These are phyloP conservation scores for Varroa destructor DNA, from an alignment of 1,140 invertebrate species.

Conservation along the genomic window DNA sequence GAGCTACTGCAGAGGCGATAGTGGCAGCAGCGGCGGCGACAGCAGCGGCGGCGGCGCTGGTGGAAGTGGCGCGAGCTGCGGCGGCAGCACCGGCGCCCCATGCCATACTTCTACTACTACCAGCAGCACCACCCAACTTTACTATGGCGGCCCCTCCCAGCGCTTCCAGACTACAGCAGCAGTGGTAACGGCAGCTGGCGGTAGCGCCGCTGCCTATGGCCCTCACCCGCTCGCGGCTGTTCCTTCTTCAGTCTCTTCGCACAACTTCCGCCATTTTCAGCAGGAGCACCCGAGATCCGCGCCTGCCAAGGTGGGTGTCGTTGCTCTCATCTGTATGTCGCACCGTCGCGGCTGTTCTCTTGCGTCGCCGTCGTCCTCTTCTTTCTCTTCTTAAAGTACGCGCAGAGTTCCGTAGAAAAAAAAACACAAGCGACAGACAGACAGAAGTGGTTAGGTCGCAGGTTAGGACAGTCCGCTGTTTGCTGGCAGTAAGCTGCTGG, in stretches of 20 bases:
- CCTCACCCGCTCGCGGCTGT: neutral
- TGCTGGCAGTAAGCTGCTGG: too few relatives aligned
- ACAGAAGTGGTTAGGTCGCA: too few relatives aligned
- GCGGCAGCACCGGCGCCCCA: too few relatives aligned
- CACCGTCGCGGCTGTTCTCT: neutral
- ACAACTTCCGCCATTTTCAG: slow-evolving; percentile 25
- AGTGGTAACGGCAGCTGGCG: too few relatives aligned
- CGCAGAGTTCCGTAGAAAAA: neutral
- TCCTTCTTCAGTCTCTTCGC: slow-evolving; percentile 24
- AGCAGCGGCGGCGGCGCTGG: neutral
- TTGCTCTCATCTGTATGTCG: neutral
- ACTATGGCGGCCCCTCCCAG: neutral
- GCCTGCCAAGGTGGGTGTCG: slow-evolving; percentile 26
- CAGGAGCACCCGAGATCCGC: slow-evolving; percentile 27
- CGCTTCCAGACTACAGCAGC: too few relatives aligned
- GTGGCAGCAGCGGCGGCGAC: slow-evolving; percentile 15
- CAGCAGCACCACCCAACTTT: neutral
- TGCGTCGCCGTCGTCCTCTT: neutral
- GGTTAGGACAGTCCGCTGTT: too few relatives aligned
- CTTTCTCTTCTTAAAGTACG: neutral
- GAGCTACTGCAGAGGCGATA: slow-evolving; percentile 12
- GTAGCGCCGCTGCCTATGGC: too few relatives aligned
- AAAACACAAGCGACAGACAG: too few relatives aligned
- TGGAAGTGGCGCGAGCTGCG: too few relatives aligned
- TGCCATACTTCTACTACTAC: too few relatives aligned